These are phyloP conservation scores for Galagoides demidoff DNA, from an alignment of 2,797 vertebrate genomes.

Conservation along the genomic window DNA sequence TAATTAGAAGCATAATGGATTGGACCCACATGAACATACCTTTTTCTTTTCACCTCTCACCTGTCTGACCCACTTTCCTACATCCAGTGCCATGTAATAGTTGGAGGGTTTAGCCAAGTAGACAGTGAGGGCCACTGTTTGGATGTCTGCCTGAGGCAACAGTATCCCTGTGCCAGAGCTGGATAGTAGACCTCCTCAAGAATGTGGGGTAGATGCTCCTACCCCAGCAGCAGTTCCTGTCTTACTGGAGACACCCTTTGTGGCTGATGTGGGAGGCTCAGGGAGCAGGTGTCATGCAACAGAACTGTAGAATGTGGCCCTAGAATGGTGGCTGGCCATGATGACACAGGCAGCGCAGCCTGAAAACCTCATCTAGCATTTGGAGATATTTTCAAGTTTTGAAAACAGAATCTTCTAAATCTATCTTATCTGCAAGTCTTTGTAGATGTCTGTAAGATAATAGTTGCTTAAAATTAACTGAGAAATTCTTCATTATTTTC, in stretches of 20 bases:
- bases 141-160: background rate
- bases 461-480: constrained; percentile 21
- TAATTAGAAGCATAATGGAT: background rate
- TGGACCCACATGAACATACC: background rate
- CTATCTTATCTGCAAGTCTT: constrained; percentile 19
- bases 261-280: background rate
- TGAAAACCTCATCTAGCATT: background rate
- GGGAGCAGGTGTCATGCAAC: background rate
- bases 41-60: constrained; percentile 29
- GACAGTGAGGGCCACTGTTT: background rate
- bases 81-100: background rate
- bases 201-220: background rate
- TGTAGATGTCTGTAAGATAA: background rate
- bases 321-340: background rate
- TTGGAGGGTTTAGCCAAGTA: background rate
- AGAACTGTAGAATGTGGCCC: background rate
- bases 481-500: background rate
- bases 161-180: background rate
- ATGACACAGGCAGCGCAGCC: background rate
- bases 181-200: background rate
- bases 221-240: background rate
- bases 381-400: constrained; percentile 8
- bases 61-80: background rate
- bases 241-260: background rate
- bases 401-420: constrained; percentile 14